Percentiles rank a stretch among this genome's conserved stretches.
Evolutionary conservation across 2,113 vertebrate genomes (phyloP).

Genomic region (Meriones unguiculatus): DNA sequence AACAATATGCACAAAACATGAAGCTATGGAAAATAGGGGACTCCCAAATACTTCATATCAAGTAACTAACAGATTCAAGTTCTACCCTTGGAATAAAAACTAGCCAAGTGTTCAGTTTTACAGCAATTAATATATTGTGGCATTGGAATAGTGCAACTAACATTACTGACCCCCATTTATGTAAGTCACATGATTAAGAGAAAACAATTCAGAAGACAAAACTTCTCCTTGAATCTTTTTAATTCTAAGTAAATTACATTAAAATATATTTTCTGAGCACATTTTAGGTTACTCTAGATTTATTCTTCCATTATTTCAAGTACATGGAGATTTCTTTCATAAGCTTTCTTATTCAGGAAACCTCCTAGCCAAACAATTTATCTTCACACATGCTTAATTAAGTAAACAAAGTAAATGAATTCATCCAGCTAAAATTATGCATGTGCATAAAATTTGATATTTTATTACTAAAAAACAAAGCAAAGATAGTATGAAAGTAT

Average conservation of each 20-base stretch:
- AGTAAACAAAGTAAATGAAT: conserved; percentile 67
- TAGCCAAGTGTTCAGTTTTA: not conserved
- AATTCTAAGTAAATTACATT: conserved; percentile 36
- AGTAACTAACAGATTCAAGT: not conserved
- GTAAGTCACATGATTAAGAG: not conserved
- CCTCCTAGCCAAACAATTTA: conserved; percentile 42
- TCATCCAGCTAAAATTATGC: conserved; percentile 46
- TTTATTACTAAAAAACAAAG: conserved; percentile 56
- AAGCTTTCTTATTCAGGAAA: conserved; percentile 59
- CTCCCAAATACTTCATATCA: conserved; percentile 8
- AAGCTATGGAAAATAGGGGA: not conserved
- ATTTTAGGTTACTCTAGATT: conserved; percentile 61
- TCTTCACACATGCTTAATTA: conserved; percentile 70
- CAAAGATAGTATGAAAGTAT: conserved; percentile 57
- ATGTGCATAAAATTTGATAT: conserved; percentile 47
- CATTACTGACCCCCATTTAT: not conserved
- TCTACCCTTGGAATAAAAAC: not conserved
- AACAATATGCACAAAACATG: not conserved
- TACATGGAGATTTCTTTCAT: conserved; percentile 61
- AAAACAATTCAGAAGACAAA: conserved; percentile 5
- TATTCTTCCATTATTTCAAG: conserved; percentile 63
- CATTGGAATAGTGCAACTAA: not conserved
- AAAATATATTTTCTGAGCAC: conserved; percentile 55
- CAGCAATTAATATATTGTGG: conserved; percentile 7
- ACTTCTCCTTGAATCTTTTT: conserved; percentile 32